phyloP scores from a whole-genome alignment of 2,888 invertebrate genomes.

The Metellina segmentata region DNA sequence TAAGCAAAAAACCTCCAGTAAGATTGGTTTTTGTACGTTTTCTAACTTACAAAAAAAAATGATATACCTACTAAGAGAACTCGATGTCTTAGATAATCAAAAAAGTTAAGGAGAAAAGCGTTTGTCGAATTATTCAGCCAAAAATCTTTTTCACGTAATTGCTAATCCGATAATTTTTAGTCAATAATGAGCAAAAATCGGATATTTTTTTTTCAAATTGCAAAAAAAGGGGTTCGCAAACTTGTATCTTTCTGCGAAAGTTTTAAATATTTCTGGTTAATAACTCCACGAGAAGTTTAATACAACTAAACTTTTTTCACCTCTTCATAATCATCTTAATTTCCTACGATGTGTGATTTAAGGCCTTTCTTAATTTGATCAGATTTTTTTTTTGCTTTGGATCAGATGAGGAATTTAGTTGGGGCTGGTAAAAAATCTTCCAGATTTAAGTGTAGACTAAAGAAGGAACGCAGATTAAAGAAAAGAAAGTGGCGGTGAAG shows the following conservation, averaged over 20 bases:
- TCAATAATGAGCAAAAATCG: conserved; percentile 62
- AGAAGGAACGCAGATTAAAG: neutral
- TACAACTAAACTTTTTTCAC: conserved; percentile 28
- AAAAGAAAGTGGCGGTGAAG: conserved; percentile 4
- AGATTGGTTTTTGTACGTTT: neutral
- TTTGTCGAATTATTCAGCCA: conserved; percentile 53
- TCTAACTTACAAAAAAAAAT: neutral
- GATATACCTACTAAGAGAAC: neutral
- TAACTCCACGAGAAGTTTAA: conserved; percentile 36
- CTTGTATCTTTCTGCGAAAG: conserved; percentile 43
- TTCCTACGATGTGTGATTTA: conserved; percentile 52
- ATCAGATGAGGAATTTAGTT: conserved; percentile 5
- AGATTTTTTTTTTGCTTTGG: conserved; percentile 21
- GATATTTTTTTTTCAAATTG: conserved; percentile 27
- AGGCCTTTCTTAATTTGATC: conserved; percentile 46
- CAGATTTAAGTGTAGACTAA: neutral
- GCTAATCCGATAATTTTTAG: conserved; percentile 73
- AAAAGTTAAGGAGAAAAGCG: conserved; percentile 10
- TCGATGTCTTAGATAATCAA: neutral
- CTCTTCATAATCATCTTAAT: conserved; percentile 73
- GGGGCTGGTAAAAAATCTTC: neutral
- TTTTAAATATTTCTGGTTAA: conserved; percentile 74
- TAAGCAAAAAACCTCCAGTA: neutral
- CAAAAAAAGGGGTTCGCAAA: conserved; percentile 28
- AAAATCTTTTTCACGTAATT: conserved; percentile 63